Evolutionary conservation across 2,888 invertebrate species (phyloP), one percentile per base, ranked within the genome.

Genomic region (Pseudoips prasinana): DNA sequence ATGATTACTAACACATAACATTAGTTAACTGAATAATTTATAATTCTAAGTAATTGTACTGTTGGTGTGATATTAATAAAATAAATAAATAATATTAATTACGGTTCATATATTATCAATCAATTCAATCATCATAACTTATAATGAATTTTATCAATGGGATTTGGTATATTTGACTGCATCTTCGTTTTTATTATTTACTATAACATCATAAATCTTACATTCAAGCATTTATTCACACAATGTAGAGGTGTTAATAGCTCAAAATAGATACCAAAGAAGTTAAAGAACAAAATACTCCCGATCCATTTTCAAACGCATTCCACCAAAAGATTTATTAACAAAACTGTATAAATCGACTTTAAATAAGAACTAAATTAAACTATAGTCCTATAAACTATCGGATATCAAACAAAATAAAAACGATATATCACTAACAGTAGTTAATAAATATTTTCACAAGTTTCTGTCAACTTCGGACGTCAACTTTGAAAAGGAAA

Each of bases 391-490:
- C 35, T 33, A 46, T 49, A 48, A 54, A 50, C 40, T 39, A 50
- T 61, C 43, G 22, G 25, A 42, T 58, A 60, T 60, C 55, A 58
- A 60, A 58, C 33, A 47, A 8, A 47, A 38, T 45, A 33, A 33
- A 28, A 28, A 23, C 20, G 25, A 39, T 58, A 47, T 34, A 59
- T 62, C 50, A 59, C 40, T 24, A 30, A 42, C 58, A 33, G 61
- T 60, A 58, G 58, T 50, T 47, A 50, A 56, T 51, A 57, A 49
- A 60, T 60, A 50, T 60, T 57, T 60, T 60, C 58, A 60, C 58
- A 57, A 60, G 24, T 57, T 58, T 27, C 48, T 51, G 48, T 59
- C 48, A 56, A 52, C 57, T 37, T 33, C 22, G 19, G 51, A 59
- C 48, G 46, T 52, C 60, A 60, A 57, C 37, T 52, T 51, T 49